A percentile compares a stretch with the other conserved stretches of the same genome.
Conservation (phyloP, 1,140 invertebrate species). For the Lanistes nyassanus region DNA sequence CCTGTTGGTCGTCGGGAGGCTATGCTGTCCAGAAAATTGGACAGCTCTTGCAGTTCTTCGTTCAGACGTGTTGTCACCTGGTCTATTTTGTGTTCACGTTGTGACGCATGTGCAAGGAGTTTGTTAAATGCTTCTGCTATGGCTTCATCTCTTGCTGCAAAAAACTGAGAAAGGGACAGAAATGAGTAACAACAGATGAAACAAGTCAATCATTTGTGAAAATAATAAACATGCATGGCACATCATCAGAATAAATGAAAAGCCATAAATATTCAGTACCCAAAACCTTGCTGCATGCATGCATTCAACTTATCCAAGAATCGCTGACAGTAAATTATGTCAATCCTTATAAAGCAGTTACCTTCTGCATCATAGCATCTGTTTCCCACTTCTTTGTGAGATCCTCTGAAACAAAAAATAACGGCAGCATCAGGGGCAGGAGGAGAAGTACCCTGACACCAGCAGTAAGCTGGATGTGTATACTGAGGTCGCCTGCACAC, state of each 20-base stretch:
- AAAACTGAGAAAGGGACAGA: slow-evolving; percentile 43
- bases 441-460: neutral
- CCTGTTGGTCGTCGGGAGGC: slow-evolving; percentile 52
- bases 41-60: slow-evolving; percentile 50
- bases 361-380: slow-evolving; percentile 51
- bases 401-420: slow-evolving; percentile 40
- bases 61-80: slow-evolving; percentile 52
- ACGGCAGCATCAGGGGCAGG: neutral
- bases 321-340: neutral
- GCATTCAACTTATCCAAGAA: neutral
- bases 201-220: neutral
- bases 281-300: neutral
- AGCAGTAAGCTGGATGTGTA: neutral
- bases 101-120: slow-evolving; percentile 50
- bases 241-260: neutral
- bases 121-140: slow-evolving; percentile 50
- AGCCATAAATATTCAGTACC: neutral
- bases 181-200: neutral
- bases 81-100: slow-evolving; percentile 51
- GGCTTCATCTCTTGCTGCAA: slow-evolving; percentile 46
- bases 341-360: slow-evolving; percentile 20
- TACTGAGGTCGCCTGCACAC: neutral
- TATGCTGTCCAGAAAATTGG: slow-evolving; percentile 57
- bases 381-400: slow-evolving; percentile 47
- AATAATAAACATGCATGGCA: neutral